Conservation (phyloP, 2,888 invertebrate genomes). For the Homarus gammarus region DNA sequence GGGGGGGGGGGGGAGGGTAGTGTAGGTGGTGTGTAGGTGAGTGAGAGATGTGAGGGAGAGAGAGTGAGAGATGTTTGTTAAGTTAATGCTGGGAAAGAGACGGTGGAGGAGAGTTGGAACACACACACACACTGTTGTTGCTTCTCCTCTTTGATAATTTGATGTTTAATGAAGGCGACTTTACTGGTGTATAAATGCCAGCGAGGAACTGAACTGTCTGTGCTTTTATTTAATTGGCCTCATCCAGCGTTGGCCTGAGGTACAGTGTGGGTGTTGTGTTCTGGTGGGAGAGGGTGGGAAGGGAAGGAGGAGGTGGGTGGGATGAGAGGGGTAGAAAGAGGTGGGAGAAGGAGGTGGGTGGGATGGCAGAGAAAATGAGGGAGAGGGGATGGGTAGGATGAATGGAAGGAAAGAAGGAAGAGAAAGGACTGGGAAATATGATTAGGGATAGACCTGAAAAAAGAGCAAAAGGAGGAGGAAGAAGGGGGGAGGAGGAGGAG, state of each 20-base stretch:
- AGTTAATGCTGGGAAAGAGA: too few species aligned
- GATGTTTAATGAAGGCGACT: not conserved
- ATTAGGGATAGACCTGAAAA: too few species aligned
- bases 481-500: too few species aligned
- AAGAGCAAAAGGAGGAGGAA: too few species aligned
- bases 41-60: too few species aligned
- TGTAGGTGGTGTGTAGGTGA: too few species aligned
- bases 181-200: not conserved
- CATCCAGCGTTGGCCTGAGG: not conserved
- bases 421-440: constrained; percentile 30
- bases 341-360: too few species aligned
- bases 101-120: too few species aligned
- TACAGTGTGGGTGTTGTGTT: not conserved
- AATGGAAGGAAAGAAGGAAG: not conserved
- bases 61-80: too few species aligned
- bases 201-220: not conserved
- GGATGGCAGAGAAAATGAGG: too few species aligned
- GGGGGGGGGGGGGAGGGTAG: too few species aligned
- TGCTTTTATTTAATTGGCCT: constrained; percentile 5
- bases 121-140: not conserved
- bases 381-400: not conserved
- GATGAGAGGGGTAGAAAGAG: not conserved
- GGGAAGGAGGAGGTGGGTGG: not conserved
- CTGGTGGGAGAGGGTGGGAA: not conserved
- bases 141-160: not conserved